Evolutionary conservation across 30 jellyfish, hydroid and myxozoan species (phyloP), one percentile per base, ranked within the genome.

Genomic region (Cassiopea xamachana): DNA sequence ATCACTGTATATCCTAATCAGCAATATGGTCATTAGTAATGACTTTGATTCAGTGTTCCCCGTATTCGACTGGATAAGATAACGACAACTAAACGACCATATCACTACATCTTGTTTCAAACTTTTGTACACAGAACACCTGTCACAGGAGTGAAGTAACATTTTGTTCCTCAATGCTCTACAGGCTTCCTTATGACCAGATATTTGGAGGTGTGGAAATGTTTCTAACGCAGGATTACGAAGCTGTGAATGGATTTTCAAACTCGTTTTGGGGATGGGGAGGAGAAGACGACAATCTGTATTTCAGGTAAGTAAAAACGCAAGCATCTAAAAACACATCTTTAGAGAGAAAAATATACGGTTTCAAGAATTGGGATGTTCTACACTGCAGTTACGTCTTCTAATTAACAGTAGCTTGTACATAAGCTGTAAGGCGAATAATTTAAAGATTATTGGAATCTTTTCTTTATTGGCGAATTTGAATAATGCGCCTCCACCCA

Each of bases 211-310:
- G 97, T 2, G 72, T 91, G 19, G 97, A 91, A 74, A 85, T 85
- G 94, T 91, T 91, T 60, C 46, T 46, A 2, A 91, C 82, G 39
- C 83, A 80, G 19, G 90, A 91, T 78, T 91, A 43, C 73, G 83
- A 91, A 50, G 18, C 48, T 14, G 85, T 78, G 44, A 91, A 91
- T 61, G 97, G 97, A 50, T 91, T 84, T 50, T 84, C 97, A 49
- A 91, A 91, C 80, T 59, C 97, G 14, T 91, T 81, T 85, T 91
- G 97, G 97, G 97, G 97, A 12, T 91, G 97, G 97, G 97, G 97
- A 39, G 97, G 80, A 9, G 97, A 91, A 68, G 97, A 91, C 49
- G 97, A 91, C 69, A 83, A 91, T 62, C 80, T 90, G 7, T 90
- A 76, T 64, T 77, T 61, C 79, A 90, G 97, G 97, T 82, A 81